Base-by-base conservation (phyloP, 2,113 vertebrate species). In the Pelodiscus sinensis region DNA sequence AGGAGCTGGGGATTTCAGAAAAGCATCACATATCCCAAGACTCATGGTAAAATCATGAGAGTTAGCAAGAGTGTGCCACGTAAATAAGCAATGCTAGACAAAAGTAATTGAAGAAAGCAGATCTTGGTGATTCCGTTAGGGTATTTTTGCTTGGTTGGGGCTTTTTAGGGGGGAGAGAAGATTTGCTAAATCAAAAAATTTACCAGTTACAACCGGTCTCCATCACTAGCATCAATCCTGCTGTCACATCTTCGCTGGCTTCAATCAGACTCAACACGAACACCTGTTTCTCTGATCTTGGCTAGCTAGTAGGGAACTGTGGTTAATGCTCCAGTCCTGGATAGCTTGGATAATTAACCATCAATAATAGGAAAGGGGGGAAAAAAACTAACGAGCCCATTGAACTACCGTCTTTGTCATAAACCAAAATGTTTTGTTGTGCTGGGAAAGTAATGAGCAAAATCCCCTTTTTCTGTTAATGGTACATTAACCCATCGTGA, bases 261-360 rank as follows among this genome's bases (percentile, higher is more conserved):
- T 71, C 18, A 18, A 10, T 21, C 16, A 15, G n/a, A 19, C n/a
- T 19, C 9, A 71, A 21, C 1, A 4, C 21, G 31, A 15, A 35
- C 85, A 87, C 73, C 90, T 87, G 80, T 85, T 87, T 87, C 51
- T 91, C 58, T 83, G 71, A 83, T 91, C 82, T 71, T 83, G 25
- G 56, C 85, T 71, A 68, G 73, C 51, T 71, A 79, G 85, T 56
- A 60, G 71, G 83, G 90, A 87, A 91, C 44, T n/a, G 71, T 57
- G 79, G 90, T 80, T 56, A 86, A 38, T 56, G 57, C 73, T 58
- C 31, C 18, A 21, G 65, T 21, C 31, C 18, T 9, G 24, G 35
- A 50, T 50, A 50, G 31, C 60, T 54, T 8, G 5, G 50, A 18
- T 83, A 83, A 1, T 38, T 14, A 60, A 31, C 88, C 0, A 1